phyloP scores from a whole-genome alignment of 2,888 invertebrate genomes.

The Anoncus sp. region DNA sequence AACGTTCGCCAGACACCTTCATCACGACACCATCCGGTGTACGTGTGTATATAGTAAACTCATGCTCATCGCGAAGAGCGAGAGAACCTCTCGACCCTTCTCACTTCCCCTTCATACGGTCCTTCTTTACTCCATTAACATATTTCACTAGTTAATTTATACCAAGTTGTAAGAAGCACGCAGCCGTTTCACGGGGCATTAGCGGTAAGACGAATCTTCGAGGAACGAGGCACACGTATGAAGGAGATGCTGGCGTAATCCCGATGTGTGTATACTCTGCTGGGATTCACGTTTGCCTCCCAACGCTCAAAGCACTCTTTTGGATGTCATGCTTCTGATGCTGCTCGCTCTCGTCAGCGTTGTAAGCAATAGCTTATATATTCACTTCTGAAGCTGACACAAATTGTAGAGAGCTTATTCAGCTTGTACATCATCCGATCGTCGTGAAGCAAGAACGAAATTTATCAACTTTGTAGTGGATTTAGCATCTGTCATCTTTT shows the following conservation, averaged over 20 bases:
- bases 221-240: slow-evolving; percentile 29
- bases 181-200: slow-evolving; percentile 77
- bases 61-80: slow-evolving; percentile 17
- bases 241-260: slow-evolving; percentile 7
- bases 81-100: slow-evolving; percentile 47
- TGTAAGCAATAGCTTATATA: slow-evolving; percentile 18
- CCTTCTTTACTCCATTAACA: slow-evolving; percentile 76
- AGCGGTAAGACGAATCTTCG: slow-evolving; percentile 72
- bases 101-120: slow-evolving; percentile 40
- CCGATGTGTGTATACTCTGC: slow-evolving; percentile 14
- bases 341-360: slow-evolving; percentile 21
- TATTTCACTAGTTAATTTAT: slow-evolving; percentile 79
- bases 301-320: not conserved
- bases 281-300: slow-evolving; percentile 1
- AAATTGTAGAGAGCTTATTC: slow-evolving; percentile 1
- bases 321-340: slow-evolving; percentile 4
- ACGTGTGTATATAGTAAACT: slow-evolving; percentile 35
- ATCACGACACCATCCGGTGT: slow-evolving; percentile 77
- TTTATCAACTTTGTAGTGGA: not conserved
- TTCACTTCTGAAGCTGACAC: slow-evolving; percentile 18
- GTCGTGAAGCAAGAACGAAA: not conserved
- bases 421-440: not conserved
- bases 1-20: slow-evolving; percentile 77
- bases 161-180: slow-evolving; percentile 66
- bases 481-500: not conserved